A percentile compares a stretch with the other conserved stretches of the same genome.
These are phyloP conservation scores for Pseudococcus jackbeardsleyi DNA, from an alignment of 2,888 invertebrate species.

Conservation along the genomic window DNA sequence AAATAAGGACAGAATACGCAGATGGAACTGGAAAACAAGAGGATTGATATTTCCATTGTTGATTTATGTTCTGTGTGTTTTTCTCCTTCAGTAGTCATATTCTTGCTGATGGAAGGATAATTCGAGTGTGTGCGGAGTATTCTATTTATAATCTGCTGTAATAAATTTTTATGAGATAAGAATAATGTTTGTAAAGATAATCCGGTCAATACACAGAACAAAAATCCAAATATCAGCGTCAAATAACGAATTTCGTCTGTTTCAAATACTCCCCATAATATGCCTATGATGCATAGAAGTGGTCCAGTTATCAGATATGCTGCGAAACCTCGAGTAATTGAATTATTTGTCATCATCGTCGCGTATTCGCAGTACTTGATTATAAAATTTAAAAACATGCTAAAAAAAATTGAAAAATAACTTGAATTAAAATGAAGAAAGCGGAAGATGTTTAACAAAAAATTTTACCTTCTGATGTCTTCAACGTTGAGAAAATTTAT, in stretches of 20 bases:
- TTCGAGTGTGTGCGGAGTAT: neutral
- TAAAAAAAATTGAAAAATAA: too few species aligned
- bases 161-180: neutral
- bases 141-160: neutral
- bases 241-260: neutral
- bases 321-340: neutral
- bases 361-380: neutral
- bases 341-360: neutral
- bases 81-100: neutral
- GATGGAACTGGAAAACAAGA: neutral
- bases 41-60: neutral
- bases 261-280: neutral
- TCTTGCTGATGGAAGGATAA: neutral
- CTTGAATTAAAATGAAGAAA: too few species aligned
- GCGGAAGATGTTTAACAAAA: too few species aligned
- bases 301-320: neutral
- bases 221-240: neutral
- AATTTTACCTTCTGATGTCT: too few species aligned
- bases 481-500: too few species aligned
- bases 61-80: neutral
- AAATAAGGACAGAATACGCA: slow-evolving; percentile 12
- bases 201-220: neutral
- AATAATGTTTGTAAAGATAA: neutral
- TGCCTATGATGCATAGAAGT: neutral
- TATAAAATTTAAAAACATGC: neutral